Evolutionary conservation across 2,797 vertebrate species (phyloP), one percentile per base, ranked within the genome.

Genomic region (Danionella dracula): DNA sequence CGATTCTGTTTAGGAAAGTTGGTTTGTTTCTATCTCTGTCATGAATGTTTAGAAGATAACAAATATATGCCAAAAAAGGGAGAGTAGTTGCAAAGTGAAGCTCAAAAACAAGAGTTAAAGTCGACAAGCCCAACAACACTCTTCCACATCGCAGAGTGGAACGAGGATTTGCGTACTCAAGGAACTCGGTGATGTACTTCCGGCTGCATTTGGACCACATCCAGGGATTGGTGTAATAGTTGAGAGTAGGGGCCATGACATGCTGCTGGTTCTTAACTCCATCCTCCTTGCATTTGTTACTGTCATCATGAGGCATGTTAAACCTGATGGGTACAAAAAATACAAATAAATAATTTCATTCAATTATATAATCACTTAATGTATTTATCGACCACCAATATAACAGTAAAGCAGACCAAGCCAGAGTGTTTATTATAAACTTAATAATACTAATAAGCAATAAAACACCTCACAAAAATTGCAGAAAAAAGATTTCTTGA

Each of bases 201-300:
- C 93, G 91, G 85, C 97, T 99, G 79, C 97, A 99, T 79, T 95
- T 98, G 74, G 97, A 99, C 97, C 97, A 99, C 92, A 96, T 96
- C 97, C 97, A 99, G 51, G 96, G 97, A 70, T 98, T 98, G 80
- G 97, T 98, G 83, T 98, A 91, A 85, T 96, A 96, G 85, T 96
- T 99, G 41, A 99, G 70, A 0, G 95, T 98, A 1, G 96, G 96
- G 0, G 97, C 95, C 97, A 99, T 99, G 73, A 99, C 96, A 0
- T 99, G 92, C 70, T 95, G 95, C 63, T 97, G 95, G 68, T 88
- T 92, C 86, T 98, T 99, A 5, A 90, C 90, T 9, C 93, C 94
- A 0, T 98, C 96, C 81, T 98, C 97, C 73, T 93, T 98, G 66
- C 97, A 99, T 67, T 98, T 99, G 76, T 93, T 94, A 76, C 92